Evolutionary conservation across 2,113 vertebrate species (phyloP), one percentile per base, ranked within the genome.

Genomic region (Oncorhynchus kisutch): DNA sequence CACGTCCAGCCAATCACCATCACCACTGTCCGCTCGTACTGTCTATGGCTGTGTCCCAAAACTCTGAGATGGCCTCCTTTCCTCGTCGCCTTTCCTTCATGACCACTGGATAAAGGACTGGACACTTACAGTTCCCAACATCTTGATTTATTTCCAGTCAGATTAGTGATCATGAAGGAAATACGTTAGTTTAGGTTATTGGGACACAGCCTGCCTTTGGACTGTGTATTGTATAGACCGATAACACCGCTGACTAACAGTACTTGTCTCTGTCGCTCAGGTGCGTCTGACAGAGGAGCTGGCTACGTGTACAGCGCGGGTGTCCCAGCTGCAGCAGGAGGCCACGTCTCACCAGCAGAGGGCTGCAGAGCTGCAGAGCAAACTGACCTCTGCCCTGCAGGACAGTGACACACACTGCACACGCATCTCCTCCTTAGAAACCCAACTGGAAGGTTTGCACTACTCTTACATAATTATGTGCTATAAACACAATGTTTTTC

Each of bases 301-400:
- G 77, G 92, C 96, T 6, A 88, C 89, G 0, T 93, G 95, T 57
- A 94, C 95, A 0, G 94, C 95, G 0, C 95, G 95, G 5, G 86
- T 96, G 51, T 95, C 97, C 74, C 93, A 93, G 49, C 93, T 98
- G 78, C 96, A 97, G 90, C 91, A 97, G 62, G 96, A 99, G 78
- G 91, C 95, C 72, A 90, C 94, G 0, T 89, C 89, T 39, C 95
- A 96, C 12, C 95, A 96, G 87, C 97, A 97, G 91, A 95, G 94
- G 82, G 92, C 95, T 5, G 81, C 85, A 4, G 95, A 93, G 16
- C 89, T 98, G 80, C 91, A 95, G 80, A 84, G 80, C 3, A 95
- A 95, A 87, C 93, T 99, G 3, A 92, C 80, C 2, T 81, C 90
- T 0, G 94, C 86, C 0, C 68, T 92, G 87, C 95, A 94, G 88